These are phyloP conservation scores for Perizoma affinitatum DNA, from an alignment of 2,888 invertebrate genomes.

Conservation along the genomic window DNA sequence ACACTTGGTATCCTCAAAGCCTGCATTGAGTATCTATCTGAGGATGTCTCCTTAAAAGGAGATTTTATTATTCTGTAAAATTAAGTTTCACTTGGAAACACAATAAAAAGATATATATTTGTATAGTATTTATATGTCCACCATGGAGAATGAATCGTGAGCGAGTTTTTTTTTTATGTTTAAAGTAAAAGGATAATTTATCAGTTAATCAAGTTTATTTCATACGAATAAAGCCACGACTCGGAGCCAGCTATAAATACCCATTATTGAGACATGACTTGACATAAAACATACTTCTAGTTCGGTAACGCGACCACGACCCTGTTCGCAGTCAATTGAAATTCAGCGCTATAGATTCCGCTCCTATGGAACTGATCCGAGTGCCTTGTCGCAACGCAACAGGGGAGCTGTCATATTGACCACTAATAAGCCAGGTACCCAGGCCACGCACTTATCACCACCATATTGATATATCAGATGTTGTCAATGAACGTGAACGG, in stretches of 20 bases:
- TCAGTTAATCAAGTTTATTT: not conserved
- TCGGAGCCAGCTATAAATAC: conserved; percentile 5
- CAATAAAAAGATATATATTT: too few relatives aligned
- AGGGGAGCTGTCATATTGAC: conserved; percentile 29
- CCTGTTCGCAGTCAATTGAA: conserved; percentile 20
- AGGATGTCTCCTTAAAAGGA: too few relatives aligned
- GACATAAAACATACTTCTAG: conserved; percentile 11
- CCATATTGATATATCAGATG: conserved; percentile 12
- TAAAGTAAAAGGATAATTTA: not conserved
- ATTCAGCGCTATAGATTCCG: conserved; percentile 16
- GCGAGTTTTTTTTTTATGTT: not conserved
- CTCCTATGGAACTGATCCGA: conserved; percentile 8
- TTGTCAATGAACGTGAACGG: conserved; percentile 1
- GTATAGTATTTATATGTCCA: too few relatives aligned
- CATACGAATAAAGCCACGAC: not conserved
- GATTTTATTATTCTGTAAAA: too few relatives aligned
- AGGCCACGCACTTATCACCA: conserved; percentile 15
- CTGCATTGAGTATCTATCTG: too few relatives aligned
- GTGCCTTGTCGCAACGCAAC: conserved; percentile 23
- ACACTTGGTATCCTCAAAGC: too few relatives aligned
- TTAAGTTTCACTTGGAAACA: too few relatives aligned
- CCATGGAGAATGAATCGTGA: too few relatives aligned
- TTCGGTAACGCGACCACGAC: conserved; percentile 14
- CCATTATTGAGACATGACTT: conserved; percentile 1
- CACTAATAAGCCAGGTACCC: conserved; percentile 13